These are phyloP conservation scores for Phycodurus eques DNA, from an alignment of 2,113 vertebrate species.

Conservation along the genomic window DNA sequence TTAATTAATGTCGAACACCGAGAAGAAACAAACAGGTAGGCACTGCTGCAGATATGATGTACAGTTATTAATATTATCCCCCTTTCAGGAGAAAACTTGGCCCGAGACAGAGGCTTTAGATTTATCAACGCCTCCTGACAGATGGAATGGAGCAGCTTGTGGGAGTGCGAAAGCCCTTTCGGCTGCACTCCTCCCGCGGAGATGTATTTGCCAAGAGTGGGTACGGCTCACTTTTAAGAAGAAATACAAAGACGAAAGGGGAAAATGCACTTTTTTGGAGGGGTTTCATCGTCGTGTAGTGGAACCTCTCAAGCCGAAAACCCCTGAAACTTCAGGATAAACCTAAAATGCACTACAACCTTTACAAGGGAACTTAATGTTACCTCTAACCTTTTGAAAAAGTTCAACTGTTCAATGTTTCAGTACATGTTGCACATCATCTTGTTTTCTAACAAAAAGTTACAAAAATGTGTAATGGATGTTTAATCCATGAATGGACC, in stretches of 20 bases:
- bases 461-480: too few relatives aligned
- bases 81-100: conserved; percentile 31
- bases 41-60: conserved; percentile 19
- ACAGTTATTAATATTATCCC: conserved; percentile 9
- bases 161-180: conserved; percentile 57
- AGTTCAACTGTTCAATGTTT: too few relatives aligned
- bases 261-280: background rate
- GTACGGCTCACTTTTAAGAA: conserved; percentile 54
- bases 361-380: too few relatives aligned
- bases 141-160: conserved; percentile 73
- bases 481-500: too few relatives aligned
- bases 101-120: conserved; percentile 37
- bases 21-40: conserved; percentile 15
- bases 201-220: conserved; percentile 58
- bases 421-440: too few relatives aligned
- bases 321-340: too few relatives aligned
- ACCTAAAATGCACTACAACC: too few relatives aligned
- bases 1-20: conserved; percentile 11
- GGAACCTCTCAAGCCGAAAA: background rate
- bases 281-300: background rate
- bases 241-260: background rate
- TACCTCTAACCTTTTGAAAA: too few relatives aligned
- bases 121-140: conserved; percentile 60
- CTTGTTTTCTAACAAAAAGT: too few relatives aligned
- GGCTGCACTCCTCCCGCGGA: conserved; percentile 49